Conservation (phyloP, 2,113 vertebrate species). For the Mesocricetus auratus region DNA sequence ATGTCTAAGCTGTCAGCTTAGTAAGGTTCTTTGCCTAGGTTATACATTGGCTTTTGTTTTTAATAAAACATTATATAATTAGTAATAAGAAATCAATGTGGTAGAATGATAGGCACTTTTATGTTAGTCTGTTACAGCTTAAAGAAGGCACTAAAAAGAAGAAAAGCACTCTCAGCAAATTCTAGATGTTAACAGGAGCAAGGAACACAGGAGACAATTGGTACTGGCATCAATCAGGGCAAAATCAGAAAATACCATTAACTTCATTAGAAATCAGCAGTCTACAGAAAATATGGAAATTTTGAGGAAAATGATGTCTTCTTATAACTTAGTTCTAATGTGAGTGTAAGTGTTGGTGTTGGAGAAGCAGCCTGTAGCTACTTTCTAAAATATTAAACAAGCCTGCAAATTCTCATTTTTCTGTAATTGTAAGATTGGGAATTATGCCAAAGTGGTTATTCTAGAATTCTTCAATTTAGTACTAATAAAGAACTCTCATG, state of each 20-base stretch:
- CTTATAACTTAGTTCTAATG: not conserved
- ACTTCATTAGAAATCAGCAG: not conserved
- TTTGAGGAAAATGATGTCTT: not conserved
- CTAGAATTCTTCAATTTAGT: conserved; percentile 69
- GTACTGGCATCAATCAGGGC: not conserved
- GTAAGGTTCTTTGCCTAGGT: conserved; percentile 52
- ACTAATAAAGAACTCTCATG: conserved; percentile 72
- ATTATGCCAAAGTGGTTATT: conserved; percentile 62
- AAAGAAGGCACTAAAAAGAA: conserved; percentile 29
- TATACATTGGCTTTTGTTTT: conserved; percentile 68
- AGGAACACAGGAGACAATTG: conserved; percentile 4
- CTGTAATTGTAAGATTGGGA: conserved; percentile 57
- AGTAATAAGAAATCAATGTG: conserved; percentile 62
- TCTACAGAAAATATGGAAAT: not conserved
- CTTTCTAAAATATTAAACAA: conserved; percentile 70
- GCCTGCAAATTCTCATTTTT: conserved; percentile 66
- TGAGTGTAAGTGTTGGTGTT: conserved; percentile 21
- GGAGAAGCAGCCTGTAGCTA: conserved; percentile 46
- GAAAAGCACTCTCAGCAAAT: conserved; percentile 28
- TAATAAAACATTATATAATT: conserved; percentile 70
- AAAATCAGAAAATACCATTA: not conserved
- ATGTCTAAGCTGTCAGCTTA: conserved; percentile 78
- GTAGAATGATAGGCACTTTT: conserved; percentile 48
- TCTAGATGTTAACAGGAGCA: not conserved
- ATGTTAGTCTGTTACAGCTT: conserved; percentile 52